Conservation (phyloP, 2,113 vertebrate genomes). For the Nerophis ophidion region DNA sequence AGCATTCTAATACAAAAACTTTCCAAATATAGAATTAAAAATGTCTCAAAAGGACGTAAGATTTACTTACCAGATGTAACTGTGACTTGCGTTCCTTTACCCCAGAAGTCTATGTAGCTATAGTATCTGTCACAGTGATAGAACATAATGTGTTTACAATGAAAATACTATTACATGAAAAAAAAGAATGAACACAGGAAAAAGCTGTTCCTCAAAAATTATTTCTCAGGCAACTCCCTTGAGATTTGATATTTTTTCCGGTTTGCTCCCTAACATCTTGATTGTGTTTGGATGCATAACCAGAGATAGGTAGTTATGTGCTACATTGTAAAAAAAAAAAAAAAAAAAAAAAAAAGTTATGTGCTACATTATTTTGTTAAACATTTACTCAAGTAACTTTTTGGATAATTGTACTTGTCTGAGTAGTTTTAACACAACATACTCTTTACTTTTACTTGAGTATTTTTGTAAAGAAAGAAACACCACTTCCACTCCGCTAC, state of each 20-base stretch:
- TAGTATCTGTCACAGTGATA: constrained; percentile 29
- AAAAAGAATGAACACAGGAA: constrained; percentile 1
- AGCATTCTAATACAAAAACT: too few species aligned
- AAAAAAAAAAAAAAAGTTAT: too few species aligned
- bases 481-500: too few species aligned
- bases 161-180: constrained; percentile 26
- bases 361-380: too few species aligned
- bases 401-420: too few species aligned
- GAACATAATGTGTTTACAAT: constrained; percentile 5
- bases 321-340: too few species aligned
- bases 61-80: constrained; percentile 52
- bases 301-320: too few species aligned
- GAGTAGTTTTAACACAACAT: too few species aligned
- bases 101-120: constrained; percentile 36
- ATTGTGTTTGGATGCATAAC: not conserved
- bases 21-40: not conserved
- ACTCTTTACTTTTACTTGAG: too few species aligned
- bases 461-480: too few species aligned
- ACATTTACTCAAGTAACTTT: too few species aligned
- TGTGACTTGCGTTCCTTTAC: constrained; percentile 47
- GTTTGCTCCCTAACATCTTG: not conserved
- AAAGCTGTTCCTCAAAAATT: not conserved
- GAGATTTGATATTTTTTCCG: not conserved
- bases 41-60: not conserved
- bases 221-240: constrained; percentile 25